phyloP scores from a whole-genome alignment of 2,113 vertebrate species.

The Colinus virginianus region DNA sequence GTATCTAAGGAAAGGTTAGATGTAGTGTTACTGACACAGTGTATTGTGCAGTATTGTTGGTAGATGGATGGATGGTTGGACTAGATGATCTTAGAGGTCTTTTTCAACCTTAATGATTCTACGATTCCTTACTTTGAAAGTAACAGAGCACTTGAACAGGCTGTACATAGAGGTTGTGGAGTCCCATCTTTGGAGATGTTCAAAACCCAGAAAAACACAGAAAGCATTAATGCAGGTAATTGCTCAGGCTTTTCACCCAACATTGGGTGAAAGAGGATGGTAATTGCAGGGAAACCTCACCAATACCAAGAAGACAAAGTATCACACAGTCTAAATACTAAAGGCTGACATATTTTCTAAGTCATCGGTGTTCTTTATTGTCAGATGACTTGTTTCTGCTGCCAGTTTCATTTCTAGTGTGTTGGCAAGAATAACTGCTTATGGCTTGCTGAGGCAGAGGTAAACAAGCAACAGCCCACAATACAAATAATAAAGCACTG shows the following conservation, averaged over 20 bases:
- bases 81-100: too few relatives aligned
- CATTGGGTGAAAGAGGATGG: not conserved
- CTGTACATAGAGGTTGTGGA: too few relatives aligned
- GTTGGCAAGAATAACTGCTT: not conserved
- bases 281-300: not conserved
- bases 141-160: too few relatives aligned
- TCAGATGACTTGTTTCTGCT: not conserved
- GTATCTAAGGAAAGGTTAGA: too few relatives aligned
- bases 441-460: not conserved
- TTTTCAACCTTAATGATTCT: too few relatives aligned
- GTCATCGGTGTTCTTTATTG: not conserved
- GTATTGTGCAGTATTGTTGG: too few relatives aligned
- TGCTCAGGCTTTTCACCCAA: not conserved
- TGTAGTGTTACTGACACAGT: too few relatives aligned
- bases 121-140: too few relatives aligned
- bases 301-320: not conserved
- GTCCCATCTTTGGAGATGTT: too few relatives aligned
- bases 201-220: not conserved
- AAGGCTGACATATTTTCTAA: not conserved
- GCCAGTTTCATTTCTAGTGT: rapidly evolving
- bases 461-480: rapidly evolving
- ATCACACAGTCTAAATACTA: not conserved
- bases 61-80: too few relatives aligned
- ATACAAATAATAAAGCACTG: rapidly evolving
- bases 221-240: not conserved